Evolutionary conservation across 2,113 vertebrate genomes (phyloP), one percentile per base, ranked within the genome.

Genomic region (Promerops cafer): DNA sequence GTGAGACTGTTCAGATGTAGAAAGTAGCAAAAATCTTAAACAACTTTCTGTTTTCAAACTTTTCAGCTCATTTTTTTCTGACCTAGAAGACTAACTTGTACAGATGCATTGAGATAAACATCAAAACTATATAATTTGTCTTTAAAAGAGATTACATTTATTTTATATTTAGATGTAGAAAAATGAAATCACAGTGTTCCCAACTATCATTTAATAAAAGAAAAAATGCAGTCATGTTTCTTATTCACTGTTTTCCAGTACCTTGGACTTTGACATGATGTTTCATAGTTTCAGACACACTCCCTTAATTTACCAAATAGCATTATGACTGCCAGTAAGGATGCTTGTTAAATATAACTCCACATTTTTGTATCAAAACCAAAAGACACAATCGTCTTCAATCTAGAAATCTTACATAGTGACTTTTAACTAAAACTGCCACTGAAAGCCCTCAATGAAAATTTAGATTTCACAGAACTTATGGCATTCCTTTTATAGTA

Each of bases 341-440:
- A 92, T 39, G 54, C 26, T 93, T 87, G 57, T 90, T 92, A 94
- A 91, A 83, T 77, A 37, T 31, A 79, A 83, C 66, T 81, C 71
- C 66, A 50, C 45, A 87, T 82, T 94, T 75, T 97, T 87, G 16
- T 92, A 83, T 94, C 54, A 96, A 96, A 93, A 89, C 49, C 87
- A 95, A 78, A 56, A 95, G 84, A 94, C 40, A 84, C 21, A 94
- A 95, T 94, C 96, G 59, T 94, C 69, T 90, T 93, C 83, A 92
- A 83, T 93, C 87, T 89, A 93, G 92, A 96, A 93, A 95, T 95
- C 66, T 83, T 76, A 74, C 19, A 65, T 83, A 70, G 80, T 78
- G 42, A 94, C 57, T 90, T 90, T 84, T 93, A 93, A 91, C 65
- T 93, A 79, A 96, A 94, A 94, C 60, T 59, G 17, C 30, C 44